Evolutionary conservation across 2,888 invertebrate genomes (phyloP).

Genomic region (Drosophila suboccidentalis): DNA sequence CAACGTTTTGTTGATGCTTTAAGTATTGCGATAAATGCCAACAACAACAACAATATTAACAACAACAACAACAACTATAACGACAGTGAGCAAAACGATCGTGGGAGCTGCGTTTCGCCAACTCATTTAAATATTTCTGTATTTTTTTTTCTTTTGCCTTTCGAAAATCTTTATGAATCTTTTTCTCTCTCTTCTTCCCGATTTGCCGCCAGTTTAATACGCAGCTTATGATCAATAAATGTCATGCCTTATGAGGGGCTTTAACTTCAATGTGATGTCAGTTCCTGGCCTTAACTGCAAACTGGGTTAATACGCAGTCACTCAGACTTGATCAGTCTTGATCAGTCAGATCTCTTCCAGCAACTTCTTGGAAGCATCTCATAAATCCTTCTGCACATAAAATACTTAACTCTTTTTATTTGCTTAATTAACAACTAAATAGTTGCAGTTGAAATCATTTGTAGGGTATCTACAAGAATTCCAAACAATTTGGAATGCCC

Average conservation of each 20-base stretch:
- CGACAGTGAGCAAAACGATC: slow-evolving; percentile 47
- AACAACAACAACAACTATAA: slow-evolving; percentile 17
- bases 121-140: slow-evolving; percentile 54
- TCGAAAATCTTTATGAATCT: slow-evolving; percentile 54
- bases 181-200: slow-evolving; percentile 36
- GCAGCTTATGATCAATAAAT: slow-evolving; percentile 81
- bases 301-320: slow-evolving; percentile 67
- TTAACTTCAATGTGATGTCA: slow-evolving; percentile 40
- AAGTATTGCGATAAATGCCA: slow-evolving; percentile 50
- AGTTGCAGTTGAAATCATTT: slow-evolving; percentile 44
- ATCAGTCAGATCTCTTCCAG: slow-evolving; percentile 5
- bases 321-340: background rate
- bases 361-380: slow-evolving; percentile 61
- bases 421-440: slow-evolving; percentile 80
- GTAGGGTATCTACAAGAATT: slow-evolving; percentile 3
- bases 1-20: slow-evolving; percentile 58
- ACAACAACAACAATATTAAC: slow-evolving; percentile 19
- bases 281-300: slow-evolving; percentile 29
- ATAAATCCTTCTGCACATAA: slow-evolving; percentile 49
- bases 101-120: slow-evolving; percentile 76
- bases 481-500: slow-evolving; percentile 39
- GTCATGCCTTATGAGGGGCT: slow-evolving; percentile 71
- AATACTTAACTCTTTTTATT: slow-evolving; percentile 63
- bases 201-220: slow-evolving; percentile 67
- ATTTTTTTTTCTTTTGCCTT: slow-evolving; percentile 30